phyloP scores from a whole-genome alignment of 2,888 invertebrate species.

The Prosopocoilus inquinatus region DNA sequence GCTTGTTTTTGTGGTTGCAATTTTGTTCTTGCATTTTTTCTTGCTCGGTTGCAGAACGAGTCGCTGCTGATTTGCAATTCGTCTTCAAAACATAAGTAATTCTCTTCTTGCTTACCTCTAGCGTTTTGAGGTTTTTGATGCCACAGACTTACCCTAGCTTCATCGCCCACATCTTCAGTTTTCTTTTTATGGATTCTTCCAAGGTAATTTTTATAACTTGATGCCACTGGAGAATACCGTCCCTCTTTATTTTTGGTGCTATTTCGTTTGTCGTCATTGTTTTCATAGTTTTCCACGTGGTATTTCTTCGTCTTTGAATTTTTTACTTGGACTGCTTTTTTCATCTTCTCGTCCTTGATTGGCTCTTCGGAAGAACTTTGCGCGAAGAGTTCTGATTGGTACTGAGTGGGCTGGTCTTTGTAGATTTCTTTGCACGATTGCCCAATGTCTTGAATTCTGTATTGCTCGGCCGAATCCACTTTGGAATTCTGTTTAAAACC shows the following conservation, averaged over 20 bases:
- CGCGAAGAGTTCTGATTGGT: too few relatives aligned
- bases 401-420: neutral
- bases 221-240: neutral
- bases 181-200: neutral
- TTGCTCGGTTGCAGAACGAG: neutral
- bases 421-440: neutral
- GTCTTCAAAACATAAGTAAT: slow-evolving; percentile 1
- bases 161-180: neutral
- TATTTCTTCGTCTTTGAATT: neutral
- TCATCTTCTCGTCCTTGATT: neutral
- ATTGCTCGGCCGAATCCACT: neutral
- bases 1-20: too few relatives aligned
- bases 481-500: neutral
- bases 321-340: neutral
- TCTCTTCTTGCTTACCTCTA: neutral
- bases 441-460: neutral
- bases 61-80: neutral
- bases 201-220: neutral
- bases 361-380: neutral
- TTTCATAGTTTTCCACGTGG: neutral
- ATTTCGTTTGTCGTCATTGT: neutral
- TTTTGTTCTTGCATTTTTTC: neutral
- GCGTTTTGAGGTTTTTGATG: too few relatives aligned
- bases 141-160: neutral
- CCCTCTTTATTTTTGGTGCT: neutral